These are phyloP conservation scores for Sesia bembeciformis DNA, from an alignment of 2,888 invertebrate species.

Conservation along the genomic window DNA sequence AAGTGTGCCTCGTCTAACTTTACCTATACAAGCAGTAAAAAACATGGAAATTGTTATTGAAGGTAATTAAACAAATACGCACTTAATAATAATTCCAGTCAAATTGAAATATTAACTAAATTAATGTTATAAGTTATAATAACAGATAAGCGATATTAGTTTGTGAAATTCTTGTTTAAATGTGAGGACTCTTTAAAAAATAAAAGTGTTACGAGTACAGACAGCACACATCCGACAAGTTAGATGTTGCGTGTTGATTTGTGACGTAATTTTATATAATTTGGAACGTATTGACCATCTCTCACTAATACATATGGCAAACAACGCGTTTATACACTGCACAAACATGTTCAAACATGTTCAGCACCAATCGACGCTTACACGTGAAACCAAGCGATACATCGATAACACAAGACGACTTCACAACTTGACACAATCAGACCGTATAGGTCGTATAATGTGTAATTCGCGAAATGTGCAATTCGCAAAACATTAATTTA, in stretches of 20 bases:
- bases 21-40: constrained; percentile 72
- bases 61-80: constrained; percentile 49
- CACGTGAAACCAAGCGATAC: constrained; percentile 3
- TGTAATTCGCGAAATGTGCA: too few species aligned
- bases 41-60: constrained; percentile 49
- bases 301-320: constrained; percentile 69
- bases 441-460: too few species aligned
- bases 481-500: too few species aligned
- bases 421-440: neutral
- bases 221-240: constrained; percentile 13
- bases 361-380: neutral
- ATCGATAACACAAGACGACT: constrained; percentile 18
- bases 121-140: constrained; percentile 56
- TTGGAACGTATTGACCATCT: constrained; percentile 58
- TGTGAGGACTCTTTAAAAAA: neutral
- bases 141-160: constrained; percentile 70
- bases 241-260: constrained; percentile 12
- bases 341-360: neutral
- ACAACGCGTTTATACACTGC: constrained; percentile 32
- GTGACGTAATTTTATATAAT: constrained; percentile 32
- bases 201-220: neutral
- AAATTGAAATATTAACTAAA: constrained; percentile 62
- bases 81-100: constrained; percentile 57
- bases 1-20: constrained; percentile 64
- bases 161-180: constrained; percentile 61